Evolutionary conservation across 1,140 invertebrate species (phyloP).

Genomic region (Thaumetopoea pityocampa): DNA sequence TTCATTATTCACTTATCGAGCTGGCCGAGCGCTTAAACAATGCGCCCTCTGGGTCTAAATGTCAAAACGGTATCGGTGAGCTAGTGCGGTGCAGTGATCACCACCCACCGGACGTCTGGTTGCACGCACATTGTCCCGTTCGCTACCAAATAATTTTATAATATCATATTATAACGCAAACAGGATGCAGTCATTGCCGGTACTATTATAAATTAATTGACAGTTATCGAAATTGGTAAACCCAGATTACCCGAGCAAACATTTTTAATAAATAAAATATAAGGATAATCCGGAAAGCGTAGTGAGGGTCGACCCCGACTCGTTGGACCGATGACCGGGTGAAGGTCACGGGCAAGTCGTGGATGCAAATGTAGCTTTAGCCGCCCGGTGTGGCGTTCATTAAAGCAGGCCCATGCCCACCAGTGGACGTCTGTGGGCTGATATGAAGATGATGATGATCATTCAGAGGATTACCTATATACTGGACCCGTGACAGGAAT

Average conservation of each 20-base stretch:
- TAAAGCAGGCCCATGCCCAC: too few relatives aligned
- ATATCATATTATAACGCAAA: conserved; percentile 16
- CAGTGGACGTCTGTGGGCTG: too few relatives aligned
- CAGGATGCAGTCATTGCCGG: conserved; percentile 14
- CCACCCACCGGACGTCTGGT: conserved; percentile 28
- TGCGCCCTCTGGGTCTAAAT: conserved; percentile 37
- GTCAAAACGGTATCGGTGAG: conserved; percentile 38
- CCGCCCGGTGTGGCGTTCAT: too few relatives aligned
- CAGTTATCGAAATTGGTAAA: conserved; percentile 19
- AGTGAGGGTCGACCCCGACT: too few relatives aligned
- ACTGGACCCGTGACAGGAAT: too few relatives aligned
- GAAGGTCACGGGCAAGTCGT: too few relatives aligned
- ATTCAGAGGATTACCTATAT: too few relatives aligned
- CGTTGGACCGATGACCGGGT: too few relatives aligned
- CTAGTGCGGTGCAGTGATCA: conserved; percentile 18
- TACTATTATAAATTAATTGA: conserved; percentile 17
- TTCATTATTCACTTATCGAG: conserved; percentile 9
- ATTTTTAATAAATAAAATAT: conserved; percentile 8
- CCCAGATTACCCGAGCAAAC: conserved; percentile 14
- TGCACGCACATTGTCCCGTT: conserved; percentile 23
- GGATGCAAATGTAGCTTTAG: too few relatives aligned
- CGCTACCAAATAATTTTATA: conserved; percentile 19
- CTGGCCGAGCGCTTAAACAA: conserved; percentile 26
- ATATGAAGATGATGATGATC: too few relatives aligned
- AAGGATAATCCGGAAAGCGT: conserved; percentile 4